Percentiles rank a stretch among this genome's conserved stretches.
Conservation (phyloP, 2,888 invertebrate species). For the Pomacea canaliculata region DNA sequence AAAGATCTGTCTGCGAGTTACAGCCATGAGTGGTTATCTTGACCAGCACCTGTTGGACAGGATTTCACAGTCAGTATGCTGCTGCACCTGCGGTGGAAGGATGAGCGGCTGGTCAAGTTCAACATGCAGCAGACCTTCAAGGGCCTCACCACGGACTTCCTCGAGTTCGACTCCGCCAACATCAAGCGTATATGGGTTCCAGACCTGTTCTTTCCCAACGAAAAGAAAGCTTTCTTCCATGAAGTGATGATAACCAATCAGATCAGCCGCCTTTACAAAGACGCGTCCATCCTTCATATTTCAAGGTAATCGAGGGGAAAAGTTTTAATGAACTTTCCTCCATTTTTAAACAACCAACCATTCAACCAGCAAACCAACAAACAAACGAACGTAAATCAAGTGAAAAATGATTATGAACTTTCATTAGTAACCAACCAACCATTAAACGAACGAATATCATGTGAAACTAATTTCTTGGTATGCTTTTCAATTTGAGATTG, state of each 20-base stretch:
- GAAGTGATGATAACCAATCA: constrained; percentile 98
- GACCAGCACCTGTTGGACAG: constrained; percentile 29
- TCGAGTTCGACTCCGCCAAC: constrained; percentile 78
- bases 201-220: constrained; percentile 96
- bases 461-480: too few species aligned
- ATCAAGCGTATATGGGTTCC: constrained; percentile 96
- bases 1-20: too few species aligned
- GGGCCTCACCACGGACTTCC: constrained; percentile 76
- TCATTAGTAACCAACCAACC: too few species aligned
- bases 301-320: constrained; percentile 78
- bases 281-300: constrained; percentile 95
- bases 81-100: constrained; percentile 54
- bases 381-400: too few species aligned
- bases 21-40: too few species aligned
- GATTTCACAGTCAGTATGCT: constrained; percentile 58
- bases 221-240: constrained; percentile 93
- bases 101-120: constrained; percentile 35
- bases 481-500: too few species aligned
- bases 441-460: too few species aligned
- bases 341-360: neutral
- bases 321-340: too few species aligned
- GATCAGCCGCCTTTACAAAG: constrained; percentile 94
- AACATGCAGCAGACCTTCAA: constrained; percentile 27
- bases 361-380: too few species aligned
- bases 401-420: too few species aligned